Percentiles rank a stretch among this genome's conserved stretches.
Evolutionary conservation across 2,797 vertebrate species (phyloP).

Genomic region (Numenius phaeopus): DNA sequence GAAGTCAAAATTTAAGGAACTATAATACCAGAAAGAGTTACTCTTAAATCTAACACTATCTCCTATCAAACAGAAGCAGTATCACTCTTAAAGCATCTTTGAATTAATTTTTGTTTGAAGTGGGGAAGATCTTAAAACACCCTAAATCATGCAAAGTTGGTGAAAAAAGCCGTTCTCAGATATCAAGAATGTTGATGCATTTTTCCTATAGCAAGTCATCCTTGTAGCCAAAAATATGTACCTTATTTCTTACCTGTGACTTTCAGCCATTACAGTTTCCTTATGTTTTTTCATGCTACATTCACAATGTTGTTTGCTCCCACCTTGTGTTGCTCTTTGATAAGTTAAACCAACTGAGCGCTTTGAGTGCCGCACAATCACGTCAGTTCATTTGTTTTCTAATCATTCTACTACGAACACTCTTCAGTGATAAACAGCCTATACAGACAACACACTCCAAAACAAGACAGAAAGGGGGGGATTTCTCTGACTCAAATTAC

Average conservation of each 20-base stretch:
- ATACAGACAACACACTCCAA: background rate
- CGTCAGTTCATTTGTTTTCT: background rate
- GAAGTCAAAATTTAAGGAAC: background rate
- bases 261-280: background rate
- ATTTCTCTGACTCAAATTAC: background rate
- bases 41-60: background rate
- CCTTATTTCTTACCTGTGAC: background rate
- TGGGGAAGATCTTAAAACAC: background rate
- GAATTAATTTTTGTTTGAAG: background rate
- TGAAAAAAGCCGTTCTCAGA: background rate
- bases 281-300: background rate
- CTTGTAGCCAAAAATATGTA: background rate
- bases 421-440: background rate
- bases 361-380: background rate
- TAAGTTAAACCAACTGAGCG: background rate
- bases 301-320: background rate
- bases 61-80: background rate
- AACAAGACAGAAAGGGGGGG: background rate
- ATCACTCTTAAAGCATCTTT: background rate
- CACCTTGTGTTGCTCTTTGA: background rate
- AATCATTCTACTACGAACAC: background rate
- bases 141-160: accelerated
- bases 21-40: background rate
- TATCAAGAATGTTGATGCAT: background rate
- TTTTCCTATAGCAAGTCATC: background rate